A percentile compares a stretch with the other conserved stretches of the same genome.
phyloP scores from a whole-genome alignment of 2,888 invertebrate species.

The Tridacna gigas region DNA sequence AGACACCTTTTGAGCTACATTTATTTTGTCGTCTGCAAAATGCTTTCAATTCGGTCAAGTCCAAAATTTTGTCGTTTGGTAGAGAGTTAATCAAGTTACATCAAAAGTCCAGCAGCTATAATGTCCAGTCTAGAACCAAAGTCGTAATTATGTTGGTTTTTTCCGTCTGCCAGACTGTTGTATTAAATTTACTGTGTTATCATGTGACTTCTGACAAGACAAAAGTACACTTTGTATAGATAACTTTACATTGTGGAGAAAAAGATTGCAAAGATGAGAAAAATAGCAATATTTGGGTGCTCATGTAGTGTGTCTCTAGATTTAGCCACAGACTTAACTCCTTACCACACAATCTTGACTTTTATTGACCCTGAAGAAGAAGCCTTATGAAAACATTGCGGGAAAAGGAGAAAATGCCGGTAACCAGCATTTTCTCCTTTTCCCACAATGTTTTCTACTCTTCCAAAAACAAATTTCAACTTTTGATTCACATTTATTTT shows the following conservation, averaged over 20 bases:
- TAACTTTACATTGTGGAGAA: no score
- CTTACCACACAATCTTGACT: neutral
- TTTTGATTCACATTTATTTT: no score
- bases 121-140: neutral
- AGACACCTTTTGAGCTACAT: no score
- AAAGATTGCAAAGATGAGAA: neutral
- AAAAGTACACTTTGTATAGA: neutral
- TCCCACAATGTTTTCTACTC: neutral
- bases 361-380: neutral
- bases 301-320: neutral
- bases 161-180: neutral
- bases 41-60: no score
- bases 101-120: neutral
- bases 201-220: neutral
- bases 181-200: neutral
- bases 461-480: neutral
- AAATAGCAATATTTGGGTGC: neutral
- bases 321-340: neutral
- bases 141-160: neutral
- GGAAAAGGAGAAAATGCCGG: neutral
- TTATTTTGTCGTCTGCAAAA: no score
- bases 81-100: neutral
- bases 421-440: neutral
- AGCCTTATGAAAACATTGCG: neutral
- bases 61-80: neutral